Base-by-base conservation (phyloP, 1,140 invertebrate species). In the Panagrolaimus sp. region DNA sequence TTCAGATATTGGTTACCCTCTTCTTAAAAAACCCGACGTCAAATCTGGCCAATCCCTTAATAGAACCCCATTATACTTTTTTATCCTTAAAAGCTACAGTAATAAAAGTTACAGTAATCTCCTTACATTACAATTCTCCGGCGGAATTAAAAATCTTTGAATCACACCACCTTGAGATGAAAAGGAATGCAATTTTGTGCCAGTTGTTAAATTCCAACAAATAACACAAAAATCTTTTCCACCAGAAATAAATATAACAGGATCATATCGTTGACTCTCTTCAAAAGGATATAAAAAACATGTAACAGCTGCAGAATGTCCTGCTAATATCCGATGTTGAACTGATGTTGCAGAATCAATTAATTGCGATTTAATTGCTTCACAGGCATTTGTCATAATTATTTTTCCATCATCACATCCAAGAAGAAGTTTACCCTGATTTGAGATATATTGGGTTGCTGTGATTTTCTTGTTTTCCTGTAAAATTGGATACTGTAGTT, bases 171-270 rank as follows among this genome's bases (percentile, higher is more conserved):
- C 94, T 84, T 98, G 96, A 2, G 96, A 93, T 80, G 93, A 96
- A 86, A 98, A 99, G 8, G 92, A 88, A 84, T 98, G 93, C 28
- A 98, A 84, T 52, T 95, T 85, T 1, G 88, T 89, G 12, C 94
- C 94, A 52, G 90, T 90, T 78, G 92, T 92, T 67, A 98, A 87
- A 84, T 98, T 95, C 96, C 96, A 98, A 0, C 98, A 85, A 78
- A 92, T 94, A 5, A 98, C 93, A 0, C 94, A 93, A 84, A 98
- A 98, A 84, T 99, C 96, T 15, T 94, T 91, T 2, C 94, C 94
- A 24, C 96, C 96, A 0, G 94, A 97, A 0, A 99, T 88, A 12
- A 98, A 85, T 84, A 93, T 90, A 5, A 89, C 87, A 69, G 91
- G 89, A 81, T 98, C 94, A 83, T 98, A 98, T 70, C 94, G 89